Evolutionary conservation across 2,888 invertebrate species (phyloP).

Genomic region (Leptodirus hochenwartii): DNA sequence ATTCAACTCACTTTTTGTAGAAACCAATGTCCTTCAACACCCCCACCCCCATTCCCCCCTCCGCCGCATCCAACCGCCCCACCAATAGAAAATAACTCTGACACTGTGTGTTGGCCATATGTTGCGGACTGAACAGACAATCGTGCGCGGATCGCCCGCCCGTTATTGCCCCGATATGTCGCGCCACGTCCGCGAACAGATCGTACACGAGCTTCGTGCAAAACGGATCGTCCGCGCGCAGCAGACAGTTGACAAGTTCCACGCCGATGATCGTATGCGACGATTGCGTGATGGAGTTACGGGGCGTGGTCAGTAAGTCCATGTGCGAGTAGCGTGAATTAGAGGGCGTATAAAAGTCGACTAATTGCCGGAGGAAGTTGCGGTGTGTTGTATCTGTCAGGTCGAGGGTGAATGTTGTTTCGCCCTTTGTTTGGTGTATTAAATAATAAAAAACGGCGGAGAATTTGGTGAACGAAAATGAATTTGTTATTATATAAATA

Average conservation of each 20-base stretch:
- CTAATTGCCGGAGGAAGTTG: slow-evolving; percentile 54
- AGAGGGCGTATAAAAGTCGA: slow-evolving; percentile 74
- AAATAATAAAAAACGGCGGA: not conserved
- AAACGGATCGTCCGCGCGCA: slow-evolving; percentile 39
- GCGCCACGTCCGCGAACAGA: slow-evolving; percentile 60
- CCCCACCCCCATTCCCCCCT: slow-evolving; percentile 44
- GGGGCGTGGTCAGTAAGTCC: slow-evolving; percentile 43
- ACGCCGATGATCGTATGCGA: slow-evolving; percentile 46
- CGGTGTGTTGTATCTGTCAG: slow-evolving; percentile 46
- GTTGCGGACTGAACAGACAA: slow-evolving; percentile 73
- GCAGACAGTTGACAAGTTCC: slow-evolving; percentile 56
- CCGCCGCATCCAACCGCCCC: slow-evolving; percentile 63
- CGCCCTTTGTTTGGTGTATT: slow-evolving; percentile 22
- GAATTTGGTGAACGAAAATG: slow-evolving; percentile 9
- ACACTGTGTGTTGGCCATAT: slow-evolving; percentile 75
- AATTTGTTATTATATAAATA: not conserved
- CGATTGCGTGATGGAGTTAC: slow-evolving; percentile 40
- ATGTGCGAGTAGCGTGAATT: slow-evolving; percentile 74
- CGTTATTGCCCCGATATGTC: slow-evolving; percentile 53
- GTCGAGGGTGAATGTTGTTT: slow-evolving; percentile 22
- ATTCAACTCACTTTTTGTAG: slow-evolving; percentile 55
- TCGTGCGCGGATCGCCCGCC: slow-evolving; percentile 64
- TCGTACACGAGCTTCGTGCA: slow-evolving; percentile 55
- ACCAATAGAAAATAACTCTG: slow-evolving; percentile 90
- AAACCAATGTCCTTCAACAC: slow-evolving; percentile 57